Evolutionary conservation across 2,888 invertebrate genomes (phyloP), one percentile per base, ranked within the genome.

Genomic region (Andrena haemorrhoa): DNA sequence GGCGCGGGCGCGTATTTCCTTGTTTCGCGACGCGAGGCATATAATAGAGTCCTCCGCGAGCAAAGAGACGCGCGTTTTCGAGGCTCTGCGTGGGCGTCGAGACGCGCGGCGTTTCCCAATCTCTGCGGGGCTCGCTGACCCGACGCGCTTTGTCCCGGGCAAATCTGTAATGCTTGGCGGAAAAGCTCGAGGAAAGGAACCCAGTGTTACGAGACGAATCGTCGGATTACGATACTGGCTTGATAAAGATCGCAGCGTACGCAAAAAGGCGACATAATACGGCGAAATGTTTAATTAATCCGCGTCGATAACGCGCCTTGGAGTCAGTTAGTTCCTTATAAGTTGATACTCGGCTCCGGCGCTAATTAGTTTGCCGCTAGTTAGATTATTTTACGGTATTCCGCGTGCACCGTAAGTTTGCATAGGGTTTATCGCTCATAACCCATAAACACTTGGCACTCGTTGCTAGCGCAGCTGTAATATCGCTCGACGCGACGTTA

Each of bases 391-490:
- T 84, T 47, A 78, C 77, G 70, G 74, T 51, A 29, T 66, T 35
- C 74, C 68, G 47, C 41, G 74, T 29, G 74, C 72, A 31, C 29
- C 65, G 75, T 63, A 65, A 80, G 73, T 82, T 85, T 77, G 78
- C 71, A 65, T 58, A 79, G 71, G 58, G 65, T 83, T 86, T 85
- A 86, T 88, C 76, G 82, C 78, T 84, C 82, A 69, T 78, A 79
- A 82, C 65, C 78, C 84, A 81, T 87, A 86, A 87, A 87, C 82
- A 79, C 73, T 85, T 81, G 2, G 64, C 82, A 69, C 84, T 87
- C 81, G 81, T 82, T 82, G 69, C 80, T 26, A 51, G 53, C 29
- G 70, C 71, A 64, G 71, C 71, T 72, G 77, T 74, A 83, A 83
- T 82, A 85, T 74, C 79, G 64, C 69, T 70, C 8, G 47, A 20